phyloP scores from a whole-genome alignment of 2,888 invertebrate genomes.

The Zaprionus bogoriensis region DNA sequence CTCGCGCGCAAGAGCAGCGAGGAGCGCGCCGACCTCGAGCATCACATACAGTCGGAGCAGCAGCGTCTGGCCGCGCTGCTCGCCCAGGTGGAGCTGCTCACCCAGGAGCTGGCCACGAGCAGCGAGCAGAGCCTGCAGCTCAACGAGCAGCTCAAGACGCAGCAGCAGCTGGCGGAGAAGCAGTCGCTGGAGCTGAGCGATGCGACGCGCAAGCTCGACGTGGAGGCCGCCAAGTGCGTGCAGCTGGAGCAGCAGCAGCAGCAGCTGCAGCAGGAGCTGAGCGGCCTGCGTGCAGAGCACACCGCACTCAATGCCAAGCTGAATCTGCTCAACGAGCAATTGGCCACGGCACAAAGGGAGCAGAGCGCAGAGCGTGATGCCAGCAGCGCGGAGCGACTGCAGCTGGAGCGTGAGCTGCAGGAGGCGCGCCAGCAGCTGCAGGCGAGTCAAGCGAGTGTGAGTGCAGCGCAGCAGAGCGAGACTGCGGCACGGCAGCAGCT shows the following conservation, averaged over 20 bases:
- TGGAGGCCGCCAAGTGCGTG: slow-evolving; percentile 38
- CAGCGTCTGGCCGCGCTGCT: slow-evolving; percentile 67
- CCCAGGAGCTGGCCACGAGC: slow-evolving; percentile 63
- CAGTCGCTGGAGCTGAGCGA: slow-evolving; percentile 67
- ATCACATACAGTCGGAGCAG: slow-evolving; percentile 65
- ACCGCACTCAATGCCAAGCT: slow-evolving; percentile 56
- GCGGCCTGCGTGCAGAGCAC: slow-evolving; percentile 25
- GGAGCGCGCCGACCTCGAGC: slow-evolving; percentile 65
- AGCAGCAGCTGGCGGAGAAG: slow-evolving; percentile 61
- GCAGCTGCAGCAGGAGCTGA: slow-evolving; percentile 63
- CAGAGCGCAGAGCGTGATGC: slow-evolving; percentile 59
- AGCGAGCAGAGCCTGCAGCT: slow-evolving; percentile 60
- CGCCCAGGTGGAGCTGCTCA: slow-evolving; percentile 67
- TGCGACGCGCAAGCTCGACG: slow-evolving; percentile 63
- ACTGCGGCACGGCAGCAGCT: slow-evolving; percentile 50
- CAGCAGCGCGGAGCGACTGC: slow-evolving; percentile 54
- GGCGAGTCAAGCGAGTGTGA: slow-evolving; percentile 34
- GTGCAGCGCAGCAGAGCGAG: slow-evolving; percentile 41
- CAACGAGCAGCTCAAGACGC: slow-evolving; percentile 55
- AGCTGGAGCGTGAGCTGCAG: slow-evolving; percentile 62
- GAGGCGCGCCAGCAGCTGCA: slow-evolving; percentile 63
- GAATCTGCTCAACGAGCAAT: slow-evolving; percentile 61
- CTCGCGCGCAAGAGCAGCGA: slow-evolving; percentile 83
- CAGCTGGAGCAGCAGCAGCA: slow-evolving; percentile 60
- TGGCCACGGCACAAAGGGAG: slow-evolving; percentile 56